A percentile compares a stretch with the other conserved stretches of the same genome.
These are phyloP conservation scores for Pammene aurita DNA, from an alignment of 2,888 invertebrate species.

Conservation along the genomic window DNA sequence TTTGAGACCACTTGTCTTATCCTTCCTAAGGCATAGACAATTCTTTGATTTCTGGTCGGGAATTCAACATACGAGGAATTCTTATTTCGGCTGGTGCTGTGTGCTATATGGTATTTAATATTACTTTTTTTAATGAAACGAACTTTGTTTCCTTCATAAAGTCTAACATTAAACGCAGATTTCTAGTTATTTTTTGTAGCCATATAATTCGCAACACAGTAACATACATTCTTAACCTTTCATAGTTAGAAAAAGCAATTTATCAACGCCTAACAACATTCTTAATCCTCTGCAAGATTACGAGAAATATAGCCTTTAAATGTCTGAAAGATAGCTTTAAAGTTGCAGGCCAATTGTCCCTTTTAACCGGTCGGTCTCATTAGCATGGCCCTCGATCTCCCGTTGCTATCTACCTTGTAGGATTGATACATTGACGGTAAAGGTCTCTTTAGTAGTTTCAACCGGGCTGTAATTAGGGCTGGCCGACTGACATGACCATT, in stretches of 20 bases:
- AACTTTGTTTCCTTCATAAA: no score
- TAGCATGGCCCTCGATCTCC: slow-evolving; percentile 70
- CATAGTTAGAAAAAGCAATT: slow-evolving; percentile 58
- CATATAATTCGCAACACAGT: slow-evolving; percentile 57
- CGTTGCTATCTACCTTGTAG: slow-evolving; percentile 63
- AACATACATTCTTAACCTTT: slow-evolving; percentile 55
- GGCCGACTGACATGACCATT: slow-evolving; percentile 54
- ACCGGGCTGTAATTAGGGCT: slow-evolving; percentile 66
- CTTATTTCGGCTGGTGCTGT: no score
- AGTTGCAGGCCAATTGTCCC: slow-evolving; percentile 71
- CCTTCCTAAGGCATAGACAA: no score
- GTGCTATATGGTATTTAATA: no score
- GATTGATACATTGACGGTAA: slow-evolving; percentile 77
- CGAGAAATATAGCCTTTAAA: slow-evolving; percentile 70
- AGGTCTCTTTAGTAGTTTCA: slow-evolving; percentile 64
- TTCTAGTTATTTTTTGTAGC: no score
- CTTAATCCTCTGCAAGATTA: slow-evolving; percentile 59
- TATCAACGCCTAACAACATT: slow-evolving; percentile 67
- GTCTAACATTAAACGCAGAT: no score
- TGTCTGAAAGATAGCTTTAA: slow-evolving; percentile 69
- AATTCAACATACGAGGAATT: no score
- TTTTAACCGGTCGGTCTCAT: slow-evolving; percentile 73
- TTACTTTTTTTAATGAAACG: no score
- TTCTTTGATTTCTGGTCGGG: no score
- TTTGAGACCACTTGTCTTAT: no score